Evolutionary conservation across 2,797 vertebrate genomes (phyloP), one percentile per base, ranked within the genome.

Genomic region (Gadopsis bispinosus): DNA sequence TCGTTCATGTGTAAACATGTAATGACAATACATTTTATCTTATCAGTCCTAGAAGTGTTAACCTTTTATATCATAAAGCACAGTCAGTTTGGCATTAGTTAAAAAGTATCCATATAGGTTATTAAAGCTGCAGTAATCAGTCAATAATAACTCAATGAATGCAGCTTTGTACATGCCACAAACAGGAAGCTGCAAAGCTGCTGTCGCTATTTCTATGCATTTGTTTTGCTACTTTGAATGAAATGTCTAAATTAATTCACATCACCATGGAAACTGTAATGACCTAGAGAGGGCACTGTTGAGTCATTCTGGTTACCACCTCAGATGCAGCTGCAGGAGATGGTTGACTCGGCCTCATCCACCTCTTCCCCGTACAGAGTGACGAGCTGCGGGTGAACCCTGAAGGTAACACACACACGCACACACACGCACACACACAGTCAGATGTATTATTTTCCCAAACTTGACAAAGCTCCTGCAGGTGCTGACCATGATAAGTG

Each of bases 311-410:
- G 26, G 72, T 83, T 65, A 29, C 69, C 11, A 29, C 11, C 14
- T 95, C 95, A 98, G 87, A 97, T 94, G 92, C 97, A 99, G 91
- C 88, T 95, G 90, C 97, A 98, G 5, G 94, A 96, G 53, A 88
- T 88, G 50, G 92, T 94, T 1, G 89, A 83, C 73, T 96, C 95
- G 2, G 96, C 96, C 47, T 96, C 96, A 67, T 97, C 95, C 35
- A 95, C 89, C 65, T 94, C 95, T 77, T 92, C 93, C 53, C 98
- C 97, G 48, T 96, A 99, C 67, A 99, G 94, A 81, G 90, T 93
- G 87, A 99, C 96, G 81, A 98, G 96, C 59, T 91, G 90, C 10
- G 97, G 95, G 86, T 98, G 97, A 53, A 98, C 91, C 90, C 97
- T 99, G 91, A 69, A 89, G 14, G 33, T 72, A 83, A 12, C 80